Percentiles rank a stretch among this genome's conserved stretches.
These are phyloP conservation scores for Agriopis leucophaearia DNA, from an alignment of 2,888 invertebrate genomes.

Conservation along the genomic window DNA sequence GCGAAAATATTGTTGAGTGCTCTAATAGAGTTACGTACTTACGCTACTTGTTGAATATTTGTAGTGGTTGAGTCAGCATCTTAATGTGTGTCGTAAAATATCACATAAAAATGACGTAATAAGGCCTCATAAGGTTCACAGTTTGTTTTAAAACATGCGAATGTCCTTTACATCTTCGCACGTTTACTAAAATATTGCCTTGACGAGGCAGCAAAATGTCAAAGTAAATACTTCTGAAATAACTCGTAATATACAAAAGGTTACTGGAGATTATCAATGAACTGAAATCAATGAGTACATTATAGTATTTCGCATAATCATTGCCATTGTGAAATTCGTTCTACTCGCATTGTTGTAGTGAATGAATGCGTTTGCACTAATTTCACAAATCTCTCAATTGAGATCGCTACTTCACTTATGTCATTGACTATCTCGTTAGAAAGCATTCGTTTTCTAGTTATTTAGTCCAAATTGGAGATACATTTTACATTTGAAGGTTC, in stretches of 20 bases:
- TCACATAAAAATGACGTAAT: slow-evolving; percentile 53
- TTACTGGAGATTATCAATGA: slow-evolving; percentile 15
- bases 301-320: slow-evolving; percentile 24
- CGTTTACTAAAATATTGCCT: slow-evolving; percentile 6
- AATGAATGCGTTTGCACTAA: slow-evolving; percentile 33
- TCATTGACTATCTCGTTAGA: slow-evolving; percentile 27
- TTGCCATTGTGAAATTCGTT: slow-evolving; percentile 35
- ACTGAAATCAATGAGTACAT: slow-evolving; percentile 11
- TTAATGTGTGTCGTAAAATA: slow-evolving; percentile 48
- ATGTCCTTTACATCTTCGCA: slow-evolving; percentile 18
- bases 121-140: slow-evolving; percentile 38
- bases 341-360: slow-evolving; percentile 35
- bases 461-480: neutral
- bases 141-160: slow-evolving; percentile 49
- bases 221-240: neutral
- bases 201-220: slow-evolving; percentile 9
- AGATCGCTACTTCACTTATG: slow-evolving; percentile 16
- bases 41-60: slow-evolving; percentile 28
- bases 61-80: slow-evolving; percentile 46
- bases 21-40: slow-evolving; percentile 15
- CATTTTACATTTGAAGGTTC: no score
- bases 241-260: neutral
- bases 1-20: slow-evolving; percentile 15
- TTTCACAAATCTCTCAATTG: slow-evolving; percentile 36
- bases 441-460: slow-evolving; percentile 12